Percentiles rank a stretch among this genome's conserved stretches.
These are phyloP conservation scores for Drosophila elegans DNA, from an alignment of 1,140 invertebrate species.

Conservation along the genomic window DNA sequence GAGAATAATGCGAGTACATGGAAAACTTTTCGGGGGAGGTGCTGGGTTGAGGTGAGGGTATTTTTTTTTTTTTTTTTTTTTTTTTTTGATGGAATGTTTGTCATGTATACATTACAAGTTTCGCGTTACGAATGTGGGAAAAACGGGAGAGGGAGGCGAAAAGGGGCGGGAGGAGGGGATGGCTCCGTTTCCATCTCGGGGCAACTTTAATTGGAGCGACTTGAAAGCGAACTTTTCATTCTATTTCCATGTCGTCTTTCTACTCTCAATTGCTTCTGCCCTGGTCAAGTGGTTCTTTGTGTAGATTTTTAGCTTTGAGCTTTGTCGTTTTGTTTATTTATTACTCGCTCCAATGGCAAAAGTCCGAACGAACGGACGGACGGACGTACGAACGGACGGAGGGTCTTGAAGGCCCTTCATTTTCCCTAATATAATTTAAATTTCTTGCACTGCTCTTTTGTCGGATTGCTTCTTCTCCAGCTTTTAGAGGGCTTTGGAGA, in stretches of 20 bases:
- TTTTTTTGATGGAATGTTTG: constrained; percentile 55
- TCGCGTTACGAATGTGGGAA: constrained; percentile 53
- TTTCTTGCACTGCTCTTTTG: constrained; percentile 41
- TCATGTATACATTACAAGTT: constrained; percentile 74
- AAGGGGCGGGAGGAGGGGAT: not conserved
- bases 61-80: constrained; percentile 40
- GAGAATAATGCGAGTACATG: constrained; percentile 36
- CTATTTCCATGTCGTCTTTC: constrained; percentile 39
- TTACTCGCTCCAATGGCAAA: constrained; percentile 58
- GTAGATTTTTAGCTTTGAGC: constrained; percentile 40
- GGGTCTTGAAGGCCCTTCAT: constrained; percentile 36
- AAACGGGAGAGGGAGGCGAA: not conserved
- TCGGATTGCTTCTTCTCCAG: constrained; percentile 21
- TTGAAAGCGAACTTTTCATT: constrained; percentile 62
- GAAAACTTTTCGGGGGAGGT: constrained; percentile 29
- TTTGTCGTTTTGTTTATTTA: constrained; percentile 66
- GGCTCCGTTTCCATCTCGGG: constrained; percentile 7
- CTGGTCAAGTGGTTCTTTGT: constrained; percentile 51
- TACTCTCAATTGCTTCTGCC: constrained; percentile 24
- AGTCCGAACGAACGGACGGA: constrained; percentile 14
- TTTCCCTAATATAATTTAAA: constrained; percentile 78
- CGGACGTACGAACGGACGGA: not conserved
- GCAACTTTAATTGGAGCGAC: constrained; percentile 71
- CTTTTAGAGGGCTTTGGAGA: constrained; percentile 75
- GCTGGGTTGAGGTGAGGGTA: not conserved